Evolutionary conservation across 2,888 invertebrate genomes (phyloP), one percentile per base, ranked within the genome.

Genomic region (Meandrusa payeni): DNA sequence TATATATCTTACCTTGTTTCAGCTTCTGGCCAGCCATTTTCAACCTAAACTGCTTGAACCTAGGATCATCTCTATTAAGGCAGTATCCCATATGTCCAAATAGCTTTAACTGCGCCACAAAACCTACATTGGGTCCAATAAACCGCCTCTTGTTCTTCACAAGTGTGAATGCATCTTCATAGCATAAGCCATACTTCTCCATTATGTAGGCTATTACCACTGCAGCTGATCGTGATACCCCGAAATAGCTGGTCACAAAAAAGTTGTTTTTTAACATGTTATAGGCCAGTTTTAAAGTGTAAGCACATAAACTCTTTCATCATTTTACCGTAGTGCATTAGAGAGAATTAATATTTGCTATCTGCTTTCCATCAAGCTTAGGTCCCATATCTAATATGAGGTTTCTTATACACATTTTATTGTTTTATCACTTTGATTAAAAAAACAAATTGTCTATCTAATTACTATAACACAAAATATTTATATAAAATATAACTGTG

Each of bases 151-250:
- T 93, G n/a, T 85, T 72, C 70, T 92, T 93, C 0, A 95, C 94
- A 50, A 90, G 66, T 1, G 51, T 52, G 46, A 92, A 92, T 0
- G 96, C 96, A 33, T 93, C 92, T 20, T 90, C 88, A 55, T 93
- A 94, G 43, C 91, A 90, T 27, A 95, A 71, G n/a, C 90, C 78
- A 65, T 95, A 91, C 56, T 94, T 95, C 64, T 94, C 93, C 97
- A 97, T 97, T 5, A 96, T 77, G 69, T 93, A 96, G 0, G 95
- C 96, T 42, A 96, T 93, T 0, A 97, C 94, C 2, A 97, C 89
- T 0, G 97, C 93, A 0, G 96, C 95, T 69, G 97, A 97, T 39
- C 97, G 90, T 0, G 97, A 97, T 2, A 97, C 93, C 6, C 97
- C 97, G 61, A 93, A 97, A 70, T 95, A 95, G 76, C 94, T 95